phyloP scores from a whole-genome alignment of 2,797 vertebrate genomes.

The Knipowitschia caucasica region DNA sequence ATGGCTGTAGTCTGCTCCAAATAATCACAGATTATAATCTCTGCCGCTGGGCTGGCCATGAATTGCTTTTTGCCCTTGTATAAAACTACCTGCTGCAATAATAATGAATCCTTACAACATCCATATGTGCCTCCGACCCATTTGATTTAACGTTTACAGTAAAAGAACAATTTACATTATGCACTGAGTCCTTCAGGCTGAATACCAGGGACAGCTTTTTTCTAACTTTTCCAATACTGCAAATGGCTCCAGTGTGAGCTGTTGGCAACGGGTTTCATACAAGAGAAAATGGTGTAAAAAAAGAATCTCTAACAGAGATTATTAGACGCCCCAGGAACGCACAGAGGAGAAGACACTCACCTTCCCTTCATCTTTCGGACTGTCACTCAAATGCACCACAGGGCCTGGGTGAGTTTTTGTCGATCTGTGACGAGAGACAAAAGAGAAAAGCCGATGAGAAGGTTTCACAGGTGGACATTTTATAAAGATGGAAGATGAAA shows the following conservation, averaged over 20 bases:
- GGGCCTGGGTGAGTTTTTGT: conserved; percentile 98
- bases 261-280: not conserved
- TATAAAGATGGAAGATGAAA: not conserved
- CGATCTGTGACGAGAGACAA: conserved; percentile 75
- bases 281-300: not conserved
- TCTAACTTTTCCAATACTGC: not conserved
- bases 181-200: conserved; percentile 3
- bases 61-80: conserved; percentile 4
- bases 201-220: not conserved
- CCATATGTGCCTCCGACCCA: not conserved
- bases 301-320: conserved; percentile 5
- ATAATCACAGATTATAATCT: conserved; percentile 1
- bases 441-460: conserved; percentile 34
- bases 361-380: conserved; percentile 97
- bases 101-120: not conserved
- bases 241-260: not conserved
- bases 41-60: not conserved
- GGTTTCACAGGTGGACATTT: conserved; percentile 4
- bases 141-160: conserved; percentile 2
- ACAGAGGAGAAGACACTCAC: conserved; percentile 71
- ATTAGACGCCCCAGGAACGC: not conserved
- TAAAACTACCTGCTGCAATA: conserved; percentile 1
- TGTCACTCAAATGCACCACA: conserved; percentile 97
- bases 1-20: not conserved
- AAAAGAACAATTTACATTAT: conserved; percentile 5